Conservation (phyloP, 2,113 vertebrate species). For the Hiodon alosoides region DNA sequence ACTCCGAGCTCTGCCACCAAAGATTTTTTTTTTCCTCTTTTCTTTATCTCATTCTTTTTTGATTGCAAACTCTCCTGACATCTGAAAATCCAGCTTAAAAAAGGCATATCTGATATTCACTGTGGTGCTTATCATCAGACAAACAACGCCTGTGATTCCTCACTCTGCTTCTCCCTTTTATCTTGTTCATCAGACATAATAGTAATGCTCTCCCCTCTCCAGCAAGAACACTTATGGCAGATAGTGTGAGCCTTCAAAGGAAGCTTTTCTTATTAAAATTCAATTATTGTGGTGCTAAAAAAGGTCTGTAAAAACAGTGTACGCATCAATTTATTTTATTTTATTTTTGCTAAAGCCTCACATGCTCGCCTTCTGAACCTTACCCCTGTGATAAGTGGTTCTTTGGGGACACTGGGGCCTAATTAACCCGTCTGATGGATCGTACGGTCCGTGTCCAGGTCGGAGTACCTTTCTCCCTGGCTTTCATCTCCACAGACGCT, state of each 20-base stretch:
- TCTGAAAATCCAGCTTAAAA: constrained; percentile 16
- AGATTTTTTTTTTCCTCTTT: not conserved
- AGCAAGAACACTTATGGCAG: constrained; percentile 22
- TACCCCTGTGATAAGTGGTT: not conserved
- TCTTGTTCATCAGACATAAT: constrained; percentile 30
- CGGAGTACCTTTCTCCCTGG: not conserved
- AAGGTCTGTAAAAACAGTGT: not conserved
- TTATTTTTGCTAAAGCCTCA: too few relatives aligned
- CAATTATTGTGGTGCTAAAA: constrained; percentile 12
- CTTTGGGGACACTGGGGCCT: not conserved
- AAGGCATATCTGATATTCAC: constrained; percentile 3
- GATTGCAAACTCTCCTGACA: constrained; percentile 25
- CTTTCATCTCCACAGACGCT: constrained; percentile 5
- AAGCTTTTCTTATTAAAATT: constrained; percentile 25
- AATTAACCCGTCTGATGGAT: constrained; percentile 17
- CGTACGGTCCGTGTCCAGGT: not conserved
- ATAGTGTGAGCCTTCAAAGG: constrained; percentile 22
- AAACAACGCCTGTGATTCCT: constrained; percentile 13
- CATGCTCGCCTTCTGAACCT: not conserved
- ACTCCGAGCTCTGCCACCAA: constrained; percentile 2
- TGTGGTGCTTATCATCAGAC: constrained; percentile 15
- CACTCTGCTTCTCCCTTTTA: constrained; percentile 21
- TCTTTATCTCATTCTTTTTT: constrained; percentile 11
- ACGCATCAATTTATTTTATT: not conserved
- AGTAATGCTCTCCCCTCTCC: constrained; percentile 23